These are phyloP conservation scores for Dryococelus australis DNA, from an alignment of 2,888 invertebrate genomes.

Conservation along the genomic window DNA sequence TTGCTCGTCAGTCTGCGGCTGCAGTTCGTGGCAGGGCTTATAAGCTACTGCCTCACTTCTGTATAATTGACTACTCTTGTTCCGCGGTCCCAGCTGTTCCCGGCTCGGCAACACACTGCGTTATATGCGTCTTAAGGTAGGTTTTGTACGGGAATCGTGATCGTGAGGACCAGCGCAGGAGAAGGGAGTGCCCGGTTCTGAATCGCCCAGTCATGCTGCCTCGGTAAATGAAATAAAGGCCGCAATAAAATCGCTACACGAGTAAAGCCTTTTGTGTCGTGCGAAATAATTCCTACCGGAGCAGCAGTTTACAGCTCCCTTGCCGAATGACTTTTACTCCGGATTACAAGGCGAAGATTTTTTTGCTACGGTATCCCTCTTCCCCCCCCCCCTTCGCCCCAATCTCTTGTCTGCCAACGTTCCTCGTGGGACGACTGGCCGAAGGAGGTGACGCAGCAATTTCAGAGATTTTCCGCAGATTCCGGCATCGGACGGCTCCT, in stretches of 20 bases:
- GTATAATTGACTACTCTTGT: too few species aligned
- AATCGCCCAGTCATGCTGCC: background rate
- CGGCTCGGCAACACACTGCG: too few species aligned
- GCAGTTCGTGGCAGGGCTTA: too few species aligned
- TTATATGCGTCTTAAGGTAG: too few species aligned
- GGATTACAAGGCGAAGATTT: background rate
- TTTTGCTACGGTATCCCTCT: background rate
- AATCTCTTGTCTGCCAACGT: background rate
- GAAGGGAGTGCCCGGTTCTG: background rate
- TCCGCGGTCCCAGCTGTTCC: too few species aligned
- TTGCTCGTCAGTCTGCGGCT: too few species aligned
- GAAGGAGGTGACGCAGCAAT: too few species aligned
- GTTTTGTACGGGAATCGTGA: too few species aligned
- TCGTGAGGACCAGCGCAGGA: background rate
- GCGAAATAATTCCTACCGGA: background rate
- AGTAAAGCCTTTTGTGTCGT: background rate
- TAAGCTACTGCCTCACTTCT: too few species aligned
- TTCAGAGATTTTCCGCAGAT: too few species aligned
- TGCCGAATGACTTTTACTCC: background rate
- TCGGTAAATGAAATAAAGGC: background rate
- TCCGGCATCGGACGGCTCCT: too few species aligned
- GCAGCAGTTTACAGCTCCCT: background rate
- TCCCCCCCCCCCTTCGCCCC: background rate
- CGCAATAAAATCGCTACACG: background rate
- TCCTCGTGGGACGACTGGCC: too few species aligned